A percentile compares a stretch with the other conserved stretches of the same genome.
These are phyloP conservation scores for Hephaestus fuliginosus DNA, from an alignment of 2,797 vertebrate species.

Conservation along the genomic window DNA sequence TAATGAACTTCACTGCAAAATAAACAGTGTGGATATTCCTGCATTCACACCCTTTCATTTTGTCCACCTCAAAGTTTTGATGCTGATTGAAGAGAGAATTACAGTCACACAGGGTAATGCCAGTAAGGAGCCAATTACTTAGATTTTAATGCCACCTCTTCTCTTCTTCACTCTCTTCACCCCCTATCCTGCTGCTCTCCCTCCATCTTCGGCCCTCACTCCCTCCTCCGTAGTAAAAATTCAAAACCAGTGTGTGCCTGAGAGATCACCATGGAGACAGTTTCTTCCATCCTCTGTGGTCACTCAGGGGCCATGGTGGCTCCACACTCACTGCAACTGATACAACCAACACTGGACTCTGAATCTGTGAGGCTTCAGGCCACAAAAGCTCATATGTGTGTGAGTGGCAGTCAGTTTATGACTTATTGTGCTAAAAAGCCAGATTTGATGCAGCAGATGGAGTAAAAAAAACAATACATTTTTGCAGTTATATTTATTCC, in stretches of 20 bases:
- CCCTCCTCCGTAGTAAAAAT: conserved; percentile 75
- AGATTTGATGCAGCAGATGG: not conserved
- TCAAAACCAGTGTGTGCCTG: conserved; percentile 74
- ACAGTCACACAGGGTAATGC: conserved; percentile 60
- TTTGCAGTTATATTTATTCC: not conserved
- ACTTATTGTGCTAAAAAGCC: not conserved
- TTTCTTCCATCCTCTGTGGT: conserved; percentile 66
- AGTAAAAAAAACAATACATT: too few relatives aligned
- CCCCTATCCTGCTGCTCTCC: conserved; percentile 42
- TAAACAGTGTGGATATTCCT: not conserved
- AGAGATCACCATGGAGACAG: conserved; percentile 75
- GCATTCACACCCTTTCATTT: not conserved
- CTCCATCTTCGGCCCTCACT: conserved; percentile 65
- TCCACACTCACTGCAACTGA: conserved; percentile 36
- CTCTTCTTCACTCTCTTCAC: conserved; percentile 5
- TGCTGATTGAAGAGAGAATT: conserved; percentile 39
- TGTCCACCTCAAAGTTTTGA: conserved; percentile 42
- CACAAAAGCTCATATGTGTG: conserved; percentile 11
- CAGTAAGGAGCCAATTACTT: conserved; percentile 68
- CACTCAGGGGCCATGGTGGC: conserved; percentile 17
- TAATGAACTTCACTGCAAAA: conserved; percentile 48
- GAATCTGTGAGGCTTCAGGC: not conserved
- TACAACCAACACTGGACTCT: not conserved
- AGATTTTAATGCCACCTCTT: conserved; percentile 38
- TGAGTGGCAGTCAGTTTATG: conserved; percentile 3